Evolutionary conservation across 2,888 invertebrate species (phyloP), one percentile per base, ranked within the genome.

Genomic region (Crocallis elinguaria): DNA sequence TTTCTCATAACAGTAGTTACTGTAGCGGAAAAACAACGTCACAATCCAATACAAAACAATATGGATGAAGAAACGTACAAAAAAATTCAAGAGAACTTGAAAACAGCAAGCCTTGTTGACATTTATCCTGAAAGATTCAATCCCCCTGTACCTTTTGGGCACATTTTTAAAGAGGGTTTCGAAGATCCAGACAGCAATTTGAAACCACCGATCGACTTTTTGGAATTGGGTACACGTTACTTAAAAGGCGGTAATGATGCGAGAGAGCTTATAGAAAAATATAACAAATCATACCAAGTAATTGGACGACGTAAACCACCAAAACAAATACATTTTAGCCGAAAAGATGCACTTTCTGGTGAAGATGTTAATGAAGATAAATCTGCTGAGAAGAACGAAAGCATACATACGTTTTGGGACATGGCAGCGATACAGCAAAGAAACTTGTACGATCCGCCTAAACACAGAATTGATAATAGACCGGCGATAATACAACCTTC

Each of bases 121-220:
- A 0, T 9, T 17, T 9, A 0, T 6, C 7, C 7, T 11, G 23
- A 30, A 7, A 12, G 5, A 29, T 39, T n/a, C 2, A 29, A 16
- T 3, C 27, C 62, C 2, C 69, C 71, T 1, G 71, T 82, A 1
- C 75, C 79, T 1, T 83, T 82, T 50, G 76, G 77, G 16, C 77
- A 81, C 33, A 69, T 84, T n/a, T 68, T 58, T 5, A 67, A 54
- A 57, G 67, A 75, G 2, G 81, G 82, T 1, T 63, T 68, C 1
- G 69, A 57, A 50, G 77, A 81, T 14, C 62, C 66, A 0, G 7
- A 6, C 2, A 11, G 21, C 42, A 19, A 33, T 6, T 12, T 44
- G 0, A 73, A 71, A 46, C 57, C 61, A 46, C 78, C 81, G 0
- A 1, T 70, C 8, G 75, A 79, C 45, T 3, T 60, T 0, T 14